Evolutionary conservation across 37 sponge, comb jelly and placozoan species (phyloP).

Genomic region (Haliclona indistincta): DNA sequence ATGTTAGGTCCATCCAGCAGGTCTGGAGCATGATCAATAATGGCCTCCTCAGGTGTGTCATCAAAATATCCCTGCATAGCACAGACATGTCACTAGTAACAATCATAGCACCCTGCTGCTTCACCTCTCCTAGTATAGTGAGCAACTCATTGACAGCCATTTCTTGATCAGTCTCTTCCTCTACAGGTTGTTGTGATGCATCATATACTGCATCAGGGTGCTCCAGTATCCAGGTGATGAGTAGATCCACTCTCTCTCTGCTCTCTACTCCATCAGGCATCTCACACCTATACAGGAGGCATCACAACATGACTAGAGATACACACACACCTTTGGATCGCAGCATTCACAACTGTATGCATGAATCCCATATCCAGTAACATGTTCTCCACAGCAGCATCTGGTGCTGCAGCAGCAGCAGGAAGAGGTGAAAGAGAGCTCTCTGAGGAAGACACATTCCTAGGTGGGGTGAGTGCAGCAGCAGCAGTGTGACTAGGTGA

Average conservation of each 20-base stretch:
- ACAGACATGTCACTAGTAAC: too few relatives aligned
- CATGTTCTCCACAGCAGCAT: slow-evolving; percentile 1
- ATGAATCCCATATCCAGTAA: slow-evolving; percentile 69
- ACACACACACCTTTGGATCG: slow-evolving; percentile 36
- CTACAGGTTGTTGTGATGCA: slow-evolving; percentile 23
- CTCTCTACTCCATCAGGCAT: slow-evolving; percentile 19
- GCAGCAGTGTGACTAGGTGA: not conserved
- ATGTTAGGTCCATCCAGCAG: slow-evolving; percentile 58
- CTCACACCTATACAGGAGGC: slow-evolving; percentile 28
- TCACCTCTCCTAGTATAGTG: slow-evolving; percentile 34
- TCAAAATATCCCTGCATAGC: too few relatives aligned
- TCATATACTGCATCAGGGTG: slow-evolving; percentile 46
- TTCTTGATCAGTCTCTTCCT: slow-evolving; percentile 26
- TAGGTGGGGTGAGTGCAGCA: slow-evolving; percentile 1
- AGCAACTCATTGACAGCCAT: slow-evolving; percentile 35
- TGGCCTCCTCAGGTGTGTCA: not conserved
- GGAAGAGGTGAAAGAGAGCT: not conserved
- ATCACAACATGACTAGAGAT: not conserved
- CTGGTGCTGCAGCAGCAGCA: not conserved
- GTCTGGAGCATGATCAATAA: slow-evolving; percentile 55
- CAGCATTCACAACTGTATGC: slow-evolving; percentile 24
- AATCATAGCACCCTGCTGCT: too few relatives aligned
- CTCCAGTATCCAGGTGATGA: slow-evolving; percentile 72
- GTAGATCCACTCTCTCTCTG: slow-evolving; percentile 26
- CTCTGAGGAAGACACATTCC: not conserved